Evolutionary conservation across 2,888 invertebrate species (phyloP).

Genomic region (Brachyptera putata): DNA sequence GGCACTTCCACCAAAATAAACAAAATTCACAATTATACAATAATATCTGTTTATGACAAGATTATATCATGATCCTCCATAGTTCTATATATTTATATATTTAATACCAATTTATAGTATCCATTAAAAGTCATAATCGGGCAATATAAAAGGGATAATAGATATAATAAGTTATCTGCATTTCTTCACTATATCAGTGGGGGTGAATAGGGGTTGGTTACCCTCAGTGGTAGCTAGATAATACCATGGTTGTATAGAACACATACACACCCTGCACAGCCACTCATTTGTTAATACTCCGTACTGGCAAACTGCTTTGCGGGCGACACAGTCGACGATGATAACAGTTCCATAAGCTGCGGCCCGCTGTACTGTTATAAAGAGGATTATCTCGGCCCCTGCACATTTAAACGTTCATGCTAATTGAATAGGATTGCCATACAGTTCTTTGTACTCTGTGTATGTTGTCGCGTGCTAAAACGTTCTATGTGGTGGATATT

Average conservation of each 20-base stretch:
- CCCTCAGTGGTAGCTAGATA: slow-evolving; percentile 22
- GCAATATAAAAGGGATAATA: slow-evolving; percentile 10
- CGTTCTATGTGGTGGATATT: no score
- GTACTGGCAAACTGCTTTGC: slow-evolving; percentile 2
- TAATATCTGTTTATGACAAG: no score
- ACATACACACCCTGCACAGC: slow-evolving; percentile 18
- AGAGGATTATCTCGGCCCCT: slow-evolving; percentile 33
- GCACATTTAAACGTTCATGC: slow-evolving; percentile 34
- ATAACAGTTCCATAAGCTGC: slow-evolving; percentile 35
- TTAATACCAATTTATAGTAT: slow-evolving; percentile 8
- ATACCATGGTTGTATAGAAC: slow-evolving; percentile 30
- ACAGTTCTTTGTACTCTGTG: slow-evolving; percentile 22
- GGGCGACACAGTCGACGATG: slow-evolving; percentile 8
- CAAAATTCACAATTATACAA: no score
- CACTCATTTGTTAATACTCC: slow-evolving; percentile 31
- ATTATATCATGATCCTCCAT: no score
- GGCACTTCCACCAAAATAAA: no score
- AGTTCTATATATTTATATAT: no score
- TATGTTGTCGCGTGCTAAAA: no score
- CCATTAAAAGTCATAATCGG: slow-evolving; percentile 3
- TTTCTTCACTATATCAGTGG: neutral
- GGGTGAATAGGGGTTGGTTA: slow-evolving; percentile 15
- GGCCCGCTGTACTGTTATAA: slow-evolving; percentile 24
- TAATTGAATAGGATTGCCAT: slow-evolving; percentile 33
- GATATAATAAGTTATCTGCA: slow-evolving; percentile 3